phyloP scores from a whole-genome alignment of 2,113 vertebrate species.

The Entomyzon cyanotis region DNA sequence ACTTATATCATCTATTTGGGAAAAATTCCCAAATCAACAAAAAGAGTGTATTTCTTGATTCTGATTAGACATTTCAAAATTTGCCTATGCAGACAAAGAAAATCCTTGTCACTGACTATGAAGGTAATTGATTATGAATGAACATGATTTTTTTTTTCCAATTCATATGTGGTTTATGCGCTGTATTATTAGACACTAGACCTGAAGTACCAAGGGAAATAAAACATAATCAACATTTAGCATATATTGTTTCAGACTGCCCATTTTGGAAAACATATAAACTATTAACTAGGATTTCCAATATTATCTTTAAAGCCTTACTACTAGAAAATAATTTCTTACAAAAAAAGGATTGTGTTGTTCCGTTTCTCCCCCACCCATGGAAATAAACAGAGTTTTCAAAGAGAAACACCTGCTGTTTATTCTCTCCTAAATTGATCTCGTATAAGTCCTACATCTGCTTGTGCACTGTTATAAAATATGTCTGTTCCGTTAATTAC shows the following conservation, averaged over 20 bases:
- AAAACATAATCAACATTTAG: not conserved
- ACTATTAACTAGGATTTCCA: not conserved
- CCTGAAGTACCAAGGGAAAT: not conserved
- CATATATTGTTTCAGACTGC: not conserved
- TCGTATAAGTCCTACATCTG: not conserved
- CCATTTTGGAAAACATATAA: not conserved
- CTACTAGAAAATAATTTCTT: not conserved
- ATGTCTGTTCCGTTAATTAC: not conserved
- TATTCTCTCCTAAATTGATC: not conserved
- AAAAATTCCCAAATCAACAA: not conserved
- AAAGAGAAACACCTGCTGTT: not conserved
- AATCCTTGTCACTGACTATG: not conserved
- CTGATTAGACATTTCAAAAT: not conserved
- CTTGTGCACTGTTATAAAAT: not conserved
- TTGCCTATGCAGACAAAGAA: not conserved
- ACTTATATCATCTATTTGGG: not conserved
- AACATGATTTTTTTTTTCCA: not conserved
- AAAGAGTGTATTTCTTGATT: not conserved
- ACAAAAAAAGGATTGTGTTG: not conserved
- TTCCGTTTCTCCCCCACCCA: fast-evolving
- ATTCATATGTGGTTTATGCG: not conserved
- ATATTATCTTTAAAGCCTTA: not conserved
- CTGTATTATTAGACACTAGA: not conserved
- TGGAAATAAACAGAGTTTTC: not conserved
- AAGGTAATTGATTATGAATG: not conserved